These are phyloP conservation scores for Myotis brandtii DNA, from an alignment of 2,113 vertebrate species.

Conservation along the genomic window DNA sequence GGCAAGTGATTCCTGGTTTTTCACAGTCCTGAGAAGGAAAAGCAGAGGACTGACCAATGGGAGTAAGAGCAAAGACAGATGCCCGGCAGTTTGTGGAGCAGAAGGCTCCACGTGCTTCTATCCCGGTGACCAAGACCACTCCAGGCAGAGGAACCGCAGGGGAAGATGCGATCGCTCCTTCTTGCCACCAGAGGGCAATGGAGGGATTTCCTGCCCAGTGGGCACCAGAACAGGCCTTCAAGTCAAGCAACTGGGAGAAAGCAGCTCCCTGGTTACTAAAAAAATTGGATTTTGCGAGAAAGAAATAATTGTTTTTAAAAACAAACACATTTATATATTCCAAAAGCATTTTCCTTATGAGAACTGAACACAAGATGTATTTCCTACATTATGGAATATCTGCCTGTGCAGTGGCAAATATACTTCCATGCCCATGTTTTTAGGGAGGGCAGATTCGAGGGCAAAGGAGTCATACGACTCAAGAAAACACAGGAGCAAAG, in stretches of 20 bases:
- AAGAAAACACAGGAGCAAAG: background rate
- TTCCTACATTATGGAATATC: background rate
- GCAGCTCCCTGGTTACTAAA: background rate
- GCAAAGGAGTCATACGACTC: background rate
- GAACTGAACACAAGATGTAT: background rate
- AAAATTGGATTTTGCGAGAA: background rate
- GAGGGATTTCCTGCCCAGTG: background rate
- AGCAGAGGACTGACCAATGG: constrained; percentile 25
- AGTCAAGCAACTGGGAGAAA: background rate
- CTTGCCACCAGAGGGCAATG: constrained; percentile 48
- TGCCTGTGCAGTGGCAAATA: background rate
- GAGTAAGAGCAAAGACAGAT: background rate
- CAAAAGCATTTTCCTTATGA: background rate
- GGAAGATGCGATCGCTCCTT: background rate
- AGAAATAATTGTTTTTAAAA: background rate
- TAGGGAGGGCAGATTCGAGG: background rate
- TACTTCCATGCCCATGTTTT: background rate
- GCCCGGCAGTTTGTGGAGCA: background rate
- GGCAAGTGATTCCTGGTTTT: constrained; percentile 91
- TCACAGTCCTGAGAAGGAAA: constrained; percentile 93
- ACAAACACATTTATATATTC: background rate
- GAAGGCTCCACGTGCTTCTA: background rate
- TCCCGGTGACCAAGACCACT: background rate
- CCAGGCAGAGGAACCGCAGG: background rate
- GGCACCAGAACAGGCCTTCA: background rate